Conservation (phyloP, 2,113 vertebrate species). For the Lepidothrix coronata region DNA sequence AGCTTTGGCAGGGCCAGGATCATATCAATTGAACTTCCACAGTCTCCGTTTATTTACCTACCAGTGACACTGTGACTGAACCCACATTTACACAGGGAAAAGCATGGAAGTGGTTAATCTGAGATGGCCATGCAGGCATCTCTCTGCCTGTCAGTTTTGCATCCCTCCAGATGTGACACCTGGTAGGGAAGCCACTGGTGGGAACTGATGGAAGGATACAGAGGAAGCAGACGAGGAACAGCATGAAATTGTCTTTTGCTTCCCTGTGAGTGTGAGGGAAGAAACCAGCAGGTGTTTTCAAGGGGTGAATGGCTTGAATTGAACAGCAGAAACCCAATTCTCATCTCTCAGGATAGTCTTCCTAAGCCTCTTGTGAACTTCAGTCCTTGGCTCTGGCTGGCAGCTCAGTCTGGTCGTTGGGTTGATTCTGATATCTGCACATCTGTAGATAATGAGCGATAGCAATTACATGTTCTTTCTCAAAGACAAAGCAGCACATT, state of each 20-base stretch:
- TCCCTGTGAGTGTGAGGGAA: slow-evolving; percentile 36
- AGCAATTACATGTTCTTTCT: slow-evolving; percentile 14
- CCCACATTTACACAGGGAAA: not conserved
- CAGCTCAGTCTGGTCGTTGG: slow-evolving; percentile 10
- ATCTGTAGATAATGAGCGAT: slow-evolving; percentile 57
- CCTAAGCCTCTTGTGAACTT: slow-evolving; percentile 45
- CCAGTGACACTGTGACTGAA: not conserved
- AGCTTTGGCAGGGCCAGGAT: not conserved
- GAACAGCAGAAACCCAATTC: slow-evolving; percentile 47
- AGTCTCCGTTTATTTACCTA: not conserved
- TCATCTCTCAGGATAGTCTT: slow-evolving; percentile 31
- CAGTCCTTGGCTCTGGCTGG: not conserved
- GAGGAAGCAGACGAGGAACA: slow-evolving; percentile 52
- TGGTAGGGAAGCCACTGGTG: slow-evolving; percentile 46
- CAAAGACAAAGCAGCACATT: slow-evolving; percentile 55
- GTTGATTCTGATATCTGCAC: slow-evolving; percentile 51
- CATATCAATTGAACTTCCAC: not conserved
- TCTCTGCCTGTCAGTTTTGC: slow-evolving; percentile 9
- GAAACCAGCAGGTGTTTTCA: slow-evolving; percentile 65
- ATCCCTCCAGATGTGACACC: slow-evolving; percentile 50
- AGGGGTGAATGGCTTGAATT: slow-evolving; percentile 10
- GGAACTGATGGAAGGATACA: slow-evolving; percentile 37
- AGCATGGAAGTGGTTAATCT: slow-evolving; percentile 47
- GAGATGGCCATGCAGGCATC: not conserved
- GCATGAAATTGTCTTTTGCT: slow-evolving; percentile 68